Conservation (phyloP, 2,888 invertebrate genomes). For the Dermolepida albohirtum region DNA sequence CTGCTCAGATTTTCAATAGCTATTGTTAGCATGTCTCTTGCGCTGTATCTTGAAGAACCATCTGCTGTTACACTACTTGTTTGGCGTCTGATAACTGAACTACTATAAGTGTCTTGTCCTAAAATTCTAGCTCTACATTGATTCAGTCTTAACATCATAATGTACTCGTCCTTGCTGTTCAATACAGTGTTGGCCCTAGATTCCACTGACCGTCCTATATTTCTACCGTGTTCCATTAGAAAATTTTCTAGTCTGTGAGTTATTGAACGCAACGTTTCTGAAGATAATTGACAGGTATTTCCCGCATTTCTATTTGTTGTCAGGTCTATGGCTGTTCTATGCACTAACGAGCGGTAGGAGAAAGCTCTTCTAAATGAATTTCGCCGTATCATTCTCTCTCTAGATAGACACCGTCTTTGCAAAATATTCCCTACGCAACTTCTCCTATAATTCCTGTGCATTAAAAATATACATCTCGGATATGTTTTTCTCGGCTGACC, state of each 20-base stretch:
- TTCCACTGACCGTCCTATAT: slow-evolving; percentile 43
- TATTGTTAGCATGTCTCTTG: slow-evolving; percentile 63
- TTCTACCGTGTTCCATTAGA: slow-evolving; percentile 51
- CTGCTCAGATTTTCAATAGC: slow-evolving; percentile 66
- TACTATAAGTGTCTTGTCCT: slow-evolving; percentile 46
- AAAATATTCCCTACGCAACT: slow-evolving; percentile 55
- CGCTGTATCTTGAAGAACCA: slow-evolving; percentile 58
- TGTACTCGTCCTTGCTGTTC: slow-evolving; percentile 58
- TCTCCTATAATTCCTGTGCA: slow-evolving; percentile 56
- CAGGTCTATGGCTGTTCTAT: slow-evolving; percentile 43
- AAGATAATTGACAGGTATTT: slow-evolving; percentile 44
- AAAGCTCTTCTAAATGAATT: slow-evolving; percentile 50
- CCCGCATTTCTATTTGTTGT: slow-evolving; percentile 34
- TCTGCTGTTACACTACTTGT: slow-evolving; percentile 56
- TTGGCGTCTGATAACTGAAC: slow-evolving; percentile 43
- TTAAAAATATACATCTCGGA: slow-evolving; percentile 53
- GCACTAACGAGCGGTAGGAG: slow-evolving; percentile 40
- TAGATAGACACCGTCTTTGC: slow-evolving; percentile 53
- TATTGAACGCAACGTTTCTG: slow-evolving; percentile 48
- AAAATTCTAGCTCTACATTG: slow-evolving; percentile 58
- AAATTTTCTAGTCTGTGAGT: slow-evolving; percentile 50
- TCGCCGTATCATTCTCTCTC: slow-evolving; percentile 49
- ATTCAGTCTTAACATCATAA: slow-evolving; percentile 57
- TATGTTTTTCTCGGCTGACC: slow-evolving; percentile 49
- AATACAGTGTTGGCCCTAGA: slow-evolving; percentile 36